phyloP scores from a whole-genome alignment of 2,888 invertebrate species.

The Cephus sareptanus region DNA sequence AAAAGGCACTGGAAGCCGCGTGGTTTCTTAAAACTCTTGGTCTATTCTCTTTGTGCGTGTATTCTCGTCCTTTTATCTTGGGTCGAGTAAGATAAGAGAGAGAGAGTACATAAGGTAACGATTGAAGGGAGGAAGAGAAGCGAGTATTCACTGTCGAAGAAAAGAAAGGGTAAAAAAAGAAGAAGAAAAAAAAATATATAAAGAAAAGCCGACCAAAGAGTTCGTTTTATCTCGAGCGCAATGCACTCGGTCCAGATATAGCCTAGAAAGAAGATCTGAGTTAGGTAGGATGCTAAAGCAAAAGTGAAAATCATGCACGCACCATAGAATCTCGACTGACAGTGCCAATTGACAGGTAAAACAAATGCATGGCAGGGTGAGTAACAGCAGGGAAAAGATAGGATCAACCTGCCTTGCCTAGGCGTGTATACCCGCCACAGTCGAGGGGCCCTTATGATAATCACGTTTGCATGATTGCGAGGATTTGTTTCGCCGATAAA shows the following conservation, averaged over 20 bases:
- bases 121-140: not conserved
- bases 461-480: slow-evolving; percentile 44
- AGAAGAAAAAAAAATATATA: not conserved
- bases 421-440: not conserved
- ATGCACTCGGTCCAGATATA: not conserved
- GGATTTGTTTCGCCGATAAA: slow-evolving; percentile 51
- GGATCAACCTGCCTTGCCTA: slow-evolving; percentile 33
- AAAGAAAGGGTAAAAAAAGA: not conserved
- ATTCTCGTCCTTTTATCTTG: not conserved
- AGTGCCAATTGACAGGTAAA: slow-evolving; percentile 50
- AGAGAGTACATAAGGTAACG: not conserved
- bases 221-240: not conserved
- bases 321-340: slow-evolving; percentile 37
- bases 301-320: slow-evolving; percentile 32
- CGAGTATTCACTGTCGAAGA: not conserved
- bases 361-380: slow-evolving; percentile 47
- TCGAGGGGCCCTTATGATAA: slow-evolving; percentile 44
- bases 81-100: not conserved
- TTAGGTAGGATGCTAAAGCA: slow-evolving; percentile 6
- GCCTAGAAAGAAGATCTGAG: not conserved
- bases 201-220: not conserved
- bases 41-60: not conserved
- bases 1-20: not conserved
- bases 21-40: not conserved
- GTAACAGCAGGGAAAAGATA: slow-evolving; percentile 45